Conservation (phyloP, 2,888 invertebrate genomes). For the Brassicogethes aeneus region DNA sequence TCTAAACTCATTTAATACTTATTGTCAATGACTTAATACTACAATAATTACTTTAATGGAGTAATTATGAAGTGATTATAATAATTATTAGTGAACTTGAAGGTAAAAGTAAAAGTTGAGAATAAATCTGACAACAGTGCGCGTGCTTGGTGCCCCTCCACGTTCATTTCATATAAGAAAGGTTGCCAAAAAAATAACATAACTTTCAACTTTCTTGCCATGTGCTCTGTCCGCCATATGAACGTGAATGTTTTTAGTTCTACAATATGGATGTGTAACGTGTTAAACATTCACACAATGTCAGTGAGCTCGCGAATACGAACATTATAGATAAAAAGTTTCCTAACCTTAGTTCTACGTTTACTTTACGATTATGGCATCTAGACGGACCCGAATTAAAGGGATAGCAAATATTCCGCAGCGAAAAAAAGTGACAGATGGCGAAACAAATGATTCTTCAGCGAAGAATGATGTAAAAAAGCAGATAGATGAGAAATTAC, state of each 20-base stretch:
- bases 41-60: too few species aligned
- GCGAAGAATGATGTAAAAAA: constrained; percentile 3
- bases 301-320: background rate
- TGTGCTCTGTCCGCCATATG: constrained; percentile 13
- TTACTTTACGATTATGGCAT: constrained; percentile 43
- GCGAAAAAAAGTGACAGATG: constrained; percentile 35
- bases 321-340: background rate
- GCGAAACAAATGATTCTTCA: constrained; percentile 7
- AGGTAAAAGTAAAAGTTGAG: too few species aligned
- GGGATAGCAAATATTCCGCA: constrained; percentile 60
- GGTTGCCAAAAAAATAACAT: background rate
- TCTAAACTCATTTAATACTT: too few species aligned
- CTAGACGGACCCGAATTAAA: constrained; percentile 63
- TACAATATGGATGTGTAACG: constrained; percentile 14
- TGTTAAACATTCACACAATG: background rate
- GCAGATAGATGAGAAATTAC: background rate
- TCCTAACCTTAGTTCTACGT: too few species aligned
- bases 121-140: too few species aligned
- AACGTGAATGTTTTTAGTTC: constrained; percentile 10
- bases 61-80: too few species aligned
- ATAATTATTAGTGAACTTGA: too few species aligned
- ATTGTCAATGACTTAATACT: too few species aligned
- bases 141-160: too few species aligned
- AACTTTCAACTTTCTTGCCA: constrained; percentile 9
- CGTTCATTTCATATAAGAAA: too few species aligned